Evolutionary conservation across 37 sponge, comb jelly and placozoan genomes (phyloP).

Genomic region (Dysidea cf. avara): DNA sequence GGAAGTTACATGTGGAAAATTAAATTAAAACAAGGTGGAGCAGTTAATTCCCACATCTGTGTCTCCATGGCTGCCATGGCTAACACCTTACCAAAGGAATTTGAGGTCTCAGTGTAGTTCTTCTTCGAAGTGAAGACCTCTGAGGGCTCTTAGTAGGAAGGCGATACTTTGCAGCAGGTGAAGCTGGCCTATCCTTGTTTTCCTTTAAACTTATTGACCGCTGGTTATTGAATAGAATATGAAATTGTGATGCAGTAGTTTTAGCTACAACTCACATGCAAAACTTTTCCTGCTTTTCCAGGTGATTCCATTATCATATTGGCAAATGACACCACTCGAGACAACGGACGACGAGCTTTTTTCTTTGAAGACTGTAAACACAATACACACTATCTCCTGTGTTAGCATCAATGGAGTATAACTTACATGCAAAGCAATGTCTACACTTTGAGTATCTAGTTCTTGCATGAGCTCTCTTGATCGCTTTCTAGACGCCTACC

Average conservation of each 20-base stretch:
- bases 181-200: slow-evolving; percentile 12
- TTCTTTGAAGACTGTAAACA: slow-evolving; percentile 41
- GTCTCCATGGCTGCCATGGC: no score
- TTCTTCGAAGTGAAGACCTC: background rate
- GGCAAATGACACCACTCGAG: slow-evolving; percentile 22
- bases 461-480: slow-evolving; percentile 1
- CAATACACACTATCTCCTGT: no score
- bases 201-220: slow-evolving; percentile 51
- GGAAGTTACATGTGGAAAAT: no score
- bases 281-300: no score
- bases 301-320: slow-evolving; percentile 39
- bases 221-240: slow-evolving; percentile 8
- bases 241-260: background rate
- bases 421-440: slow-evolving; percentile 27
- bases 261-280: no score
- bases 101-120: background rate
- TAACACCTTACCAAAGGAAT: background rate
- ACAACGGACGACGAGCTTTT: slow-evolving; percentile 39
- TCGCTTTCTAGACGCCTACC: background rate
- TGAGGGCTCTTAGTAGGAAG: background rate
- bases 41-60: no score
- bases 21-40: no score
- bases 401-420: slow-evolving; percentile 3
- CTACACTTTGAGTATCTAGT: slow-evolving; percentile 41
- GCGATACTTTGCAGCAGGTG: slow-evolving; percentile 23